phyloP scores from a whole-genome alignment of 1,140 invertebrate genomes.

The Aphaenogaster ashmeadi region DNA sequence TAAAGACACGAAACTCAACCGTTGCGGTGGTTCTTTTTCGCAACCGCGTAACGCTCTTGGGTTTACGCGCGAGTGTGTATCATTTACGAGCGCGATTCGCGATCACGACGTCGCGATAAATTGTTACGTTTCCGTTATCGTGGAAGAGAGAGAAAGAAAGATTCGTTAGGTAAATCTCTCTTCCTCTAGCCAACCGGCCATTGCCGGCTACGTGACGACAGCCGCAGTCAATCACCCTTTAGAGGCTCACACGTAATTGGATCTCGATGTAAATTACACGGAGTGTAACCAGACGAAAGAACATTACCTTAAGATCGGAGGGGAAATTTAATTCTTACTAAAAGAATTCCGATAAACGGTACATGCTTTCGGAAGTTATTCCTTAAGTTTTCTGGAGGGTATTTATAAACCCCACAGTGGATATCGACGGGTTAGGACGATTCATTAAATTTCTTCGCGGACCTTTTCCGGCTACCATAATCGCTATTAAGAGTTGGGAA shows the following conservation, averaged over 20 bases:
- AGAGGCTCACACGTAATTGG: neutral
- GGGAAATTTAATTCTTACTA: neutral
- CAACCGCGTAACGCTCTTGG: neutral
- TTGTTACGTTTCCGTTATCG: slow-evolving; percentile 45
- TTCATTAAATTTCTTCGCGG: slow-evolving; percentile 21
- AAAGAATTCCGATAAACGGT: slow-evolving; percentile 24
- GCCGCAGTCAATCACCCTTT: slow-evolving; percentile 38
- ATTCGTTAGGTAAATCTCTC: slow-evolving; percentile 30
- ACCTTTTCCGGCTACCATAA: slow-evolving; percentile 26
- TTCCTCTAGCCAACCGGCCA: neutral
- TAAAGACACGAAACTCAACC: slow-evolving; percentile 57
- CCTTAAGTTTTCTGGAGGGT: neutral
- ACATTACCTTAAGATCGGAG: neutral
- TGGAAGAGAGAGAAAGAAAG: neutral
- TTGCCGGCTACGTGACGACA: slow-evolving; percentile 19
- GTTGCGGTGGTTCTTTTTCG: slow-evolving; percentile 28
- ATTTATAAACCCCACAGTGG: neutral
- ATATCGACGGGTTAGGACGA: slow-evolving; percentile 4
- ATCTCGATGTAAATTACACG: slow-evolving; percentile 27
- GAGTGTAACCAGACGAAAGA: neutral
- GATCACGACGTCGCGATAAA: slow-evolving; percentile 34
- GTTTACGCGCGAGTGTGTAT: slow-evolving; percentile 36
- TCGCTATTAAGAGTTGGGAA: slow-evolving; percentile 34
- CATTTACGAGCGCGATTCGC: slow-evolving; percentile 41
- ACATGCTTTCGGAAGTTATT: neutral